A percentile compares a stretch with the other conserved stretches of the same genome.
phyloP scores from a whole-genome alignment of 2,113 vertebrate genomes.

The Ancistrus triradiatus region DNA sequence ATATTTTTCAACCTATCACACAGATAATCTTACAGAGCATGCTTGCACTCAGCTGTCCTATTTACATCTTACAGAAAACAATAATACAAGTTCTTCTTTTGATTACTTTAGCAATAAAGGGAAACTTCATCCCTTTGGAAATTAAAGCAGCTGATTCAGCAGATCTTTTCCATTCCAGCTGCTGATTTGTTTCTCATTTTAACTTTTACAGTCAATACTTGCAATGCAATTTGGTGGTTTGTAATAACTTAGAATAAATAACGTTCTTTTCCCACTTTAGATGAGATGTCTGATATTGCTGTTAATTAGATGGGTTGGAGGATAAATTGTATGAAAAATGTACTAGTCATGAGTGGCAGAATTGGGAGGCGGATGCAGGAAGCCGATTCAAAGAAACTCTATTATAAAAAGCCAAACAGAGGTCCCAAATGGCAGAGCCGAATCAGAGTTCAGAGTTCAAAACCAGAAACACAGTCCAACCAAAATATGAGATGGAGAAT shows the following conservation, averaged over 20 bases:
- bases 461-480: too few relatives aligned
- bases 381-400: too few relatives aligned
- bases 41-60: not conserved
- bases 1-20: not conserved
- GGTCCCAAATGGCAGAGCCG: too few relatives aligned
- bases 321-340: too few relatives aligned
- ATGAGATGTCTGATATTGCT: not conserved
- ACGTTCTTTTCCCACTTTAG: conserved; percentile 13
- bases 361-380: too few relatives aligned
- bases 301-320: too few relatives aligned
- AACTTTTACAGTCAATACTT: conserved; percentile 44
- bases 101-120: conserved; percentile 33
- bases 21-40: not conserved
- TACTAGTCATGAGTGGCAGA: too few relatives aligned
- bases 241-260: conserved; percentile 30
- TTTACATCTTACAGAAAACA: conserved; percentile 7
- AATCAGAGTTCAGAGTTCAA: too few relatives aligned
- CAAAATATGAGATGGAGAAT: too few relatives aligned
- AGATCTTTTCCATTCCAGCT: not conserved
- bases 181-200: conserved; percentile 49
- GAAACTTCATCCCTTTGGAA: not conserved
- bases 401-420: too few relatives aligned
- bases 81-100: conserved; percentile 15
- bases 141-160: conserved; percentile 34
- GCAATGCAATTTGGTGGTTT: conserved; percentile 30